These are phyloP conservation scores for Gymnothorax javanicus DNA, from an alignment of 2,797 vertebrate species.

Conservation along the genomic window DNA sequence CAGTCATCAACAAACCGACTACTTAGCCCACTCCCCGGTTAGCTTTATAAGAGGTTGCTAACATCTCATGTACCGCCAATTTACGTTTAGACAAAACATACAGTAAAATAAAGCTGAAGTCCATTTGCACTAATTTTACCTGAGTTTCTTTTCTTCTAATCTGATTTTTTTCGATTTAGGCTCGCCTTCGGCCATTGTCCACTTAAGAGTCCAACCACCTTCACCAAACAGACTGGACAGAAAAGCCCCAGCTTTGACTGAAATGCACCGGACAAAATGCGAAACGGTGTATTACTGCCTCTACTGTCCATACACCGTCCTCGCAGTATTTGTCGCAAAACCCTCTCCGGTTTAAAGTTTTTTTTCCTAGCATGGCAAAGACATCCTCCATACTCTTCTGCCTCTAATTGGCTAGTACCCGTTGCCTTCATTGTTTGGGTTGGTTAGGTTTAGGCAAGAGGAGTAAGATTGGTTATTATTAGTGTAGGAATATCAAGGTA, in stretches of 20 bases:
- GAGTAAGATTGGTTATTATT: too few relatives aligned
- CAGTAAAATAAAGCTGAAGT: not conserved
- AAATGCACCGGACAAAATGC: not conserved
- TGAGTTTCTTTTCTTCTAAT: constrained; percentile 29
- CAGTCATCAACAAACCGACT: not conserved
- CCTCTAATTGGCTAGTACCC: too few relatives aligned
- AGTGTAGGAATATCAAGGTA: too few relatives aligned
- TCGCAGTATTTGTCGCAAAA: too few relatives aligned
- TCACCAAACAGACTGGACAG: not conserved
- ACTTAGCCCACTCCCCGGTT: not conserved
- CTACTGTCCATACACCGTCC: not conserved
- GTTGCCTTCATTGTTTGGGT: too few relatives aligned
- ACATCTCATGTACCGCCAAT: not conserved
- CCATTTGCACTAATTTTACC: constrained; percentile 12
- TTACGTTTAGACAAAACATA: not conserved
- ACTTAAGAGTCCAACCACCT: constrained; percentile 26
- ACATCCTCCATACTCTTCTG: too few relatives aligned
- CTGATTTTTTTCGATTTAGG: constrained; percentile 34
- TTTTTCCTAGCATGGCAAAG: too few relatives aligned
- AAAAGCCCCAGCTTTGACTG: not conserved
- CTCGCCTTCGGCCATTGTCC: constrained; percentile 31
- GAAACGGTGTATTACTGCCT: not conserved
- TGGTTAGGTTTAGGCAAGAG: too few relatives aligned
- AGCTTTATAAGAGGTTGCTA: not conserved
- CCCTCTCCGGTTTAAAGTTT: too few relatives aligned